Base-by-base conservation (phyloP, 2,113 vertebrate genomes). In the Tupaia tana region DNA sequence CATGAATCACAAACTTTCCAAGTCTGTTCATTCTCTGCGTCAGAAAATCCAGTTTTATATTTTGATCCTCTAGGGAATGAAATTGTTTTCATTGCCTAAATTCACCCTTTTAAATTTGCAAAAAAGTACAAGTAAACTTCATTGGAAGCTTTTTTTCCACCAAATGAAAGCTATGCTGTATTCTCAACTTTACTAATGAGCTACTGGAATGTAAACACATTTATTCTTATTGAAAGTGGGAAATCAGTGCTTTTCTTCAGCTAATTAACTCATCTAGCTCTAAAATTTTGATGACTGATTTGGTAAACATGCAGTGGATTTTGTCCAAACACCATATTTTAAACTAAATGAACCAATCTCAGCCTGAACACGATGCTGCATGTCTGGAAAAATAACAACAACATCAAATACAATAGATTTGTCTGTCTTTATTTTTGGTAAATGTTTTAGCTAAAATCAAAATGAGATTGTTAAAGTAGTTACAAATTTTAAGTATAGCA, bases 11-110 rank as follows among this genome's bases (percentile, higher is more conserved):
- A 90, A 88, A 89, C 29, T 71, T 61, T 85, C 31, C 5, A 71
- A 88, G 19, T 85, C 82, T 85, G 54, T 14, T 90, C 73, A 79
- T 69, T 97, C 67, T 92, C 83, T 80, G 71, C 86, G 80, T 77
- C 61, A 95, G 78, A 94, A 93, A 95, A 93, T 96, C 58, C 52
- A 94, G 67, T 94, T 94, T 94, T 82, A 89, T 77, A 77, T 88
- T 93, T 94, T 88, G 71, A 85, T 91, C 20, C 69, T 89, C 22
- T 92, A 29, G 79, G 43, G 61, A 88, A 95, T 63, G 12, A 92
- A 90, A 90, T 90, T 90, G 91, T 91, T 93, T 93, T 91, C 31
- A 56, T 86, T 86, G 61, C 73, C 73, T 94, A 93, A 91, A 91
- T 22, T 75, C 67, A 93, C 5, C 43, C 27, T 81, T 91, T 85